phyloP scores from a whole-genome alignment of 1,140 invertebrate species.

The Camponotus floridanus region DNA sequence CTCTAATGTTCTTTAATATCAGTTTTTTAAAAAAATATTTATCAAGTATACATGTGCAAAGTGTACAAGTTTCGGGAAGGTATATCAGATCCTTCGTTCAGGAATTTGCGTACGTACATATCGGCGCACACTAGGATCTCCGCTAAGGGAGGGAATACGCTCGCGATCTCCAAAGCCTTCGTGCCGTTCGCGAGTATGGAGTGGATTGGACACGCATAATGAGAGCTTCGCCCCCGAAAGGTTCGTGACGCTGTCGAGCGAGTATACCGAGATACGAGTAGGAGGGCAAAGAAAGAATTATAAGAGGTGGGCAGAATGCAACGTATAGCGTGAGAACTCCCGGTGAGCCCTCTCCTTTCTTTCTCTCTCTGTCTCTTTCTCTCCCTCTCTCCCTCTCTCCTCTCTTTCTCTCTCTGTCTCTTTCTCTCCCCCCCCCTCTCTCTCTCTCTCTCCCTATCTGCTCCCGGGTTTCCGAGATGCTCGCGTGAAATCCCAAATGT shows the following conservation, averaged over 20 bases:
- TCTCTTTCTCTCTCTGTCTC: no score
- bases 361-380: no score
- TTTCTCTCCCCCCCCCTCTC: constrained; percentile 21
- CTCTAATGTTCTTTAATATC: no score
- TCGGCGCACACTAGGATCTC: constrained; percentile 16
- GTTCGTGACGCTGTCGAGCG: constrained; percentile 66
- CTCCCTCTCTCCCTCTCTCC: no score
- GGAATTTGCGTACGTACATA: constrained; percentile 40
- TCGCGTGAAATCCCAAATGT: constrained; percentile 74
- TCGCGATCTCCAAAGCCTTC: constrained; percentile 54
- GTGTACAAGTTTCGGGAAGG: neutral
- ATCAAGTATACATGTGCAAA: no score
- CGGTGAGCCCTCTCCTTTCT: constrained; percentile 44
- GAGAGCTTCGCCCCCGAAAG: constrained; percentile 70
- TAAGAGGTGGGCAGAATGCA: constrained; percentile 64
- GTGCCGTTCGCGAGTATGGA: constrained; percentile 58
- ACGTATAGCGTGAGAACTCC: constrained; percentile 74
- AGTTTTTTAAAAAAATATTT: neutral
- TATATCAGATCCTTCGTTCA: neutral
- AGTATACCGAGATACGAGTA: constrained; percentile 57
- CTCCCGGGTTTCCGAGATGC: constrained; percentile 66
- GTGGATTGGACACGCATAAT: constrained; percentile 73
- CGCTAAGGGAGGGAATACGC: constrained; percentile 18
- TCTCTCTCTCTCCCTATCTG: constrained; percentile 6
- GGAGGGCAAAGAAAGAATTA: constrained; percentile 68